phyloP scores from a whole-genome alignment of 2,113 vertebrate genomes.

The Panthera tigris region DNA sequence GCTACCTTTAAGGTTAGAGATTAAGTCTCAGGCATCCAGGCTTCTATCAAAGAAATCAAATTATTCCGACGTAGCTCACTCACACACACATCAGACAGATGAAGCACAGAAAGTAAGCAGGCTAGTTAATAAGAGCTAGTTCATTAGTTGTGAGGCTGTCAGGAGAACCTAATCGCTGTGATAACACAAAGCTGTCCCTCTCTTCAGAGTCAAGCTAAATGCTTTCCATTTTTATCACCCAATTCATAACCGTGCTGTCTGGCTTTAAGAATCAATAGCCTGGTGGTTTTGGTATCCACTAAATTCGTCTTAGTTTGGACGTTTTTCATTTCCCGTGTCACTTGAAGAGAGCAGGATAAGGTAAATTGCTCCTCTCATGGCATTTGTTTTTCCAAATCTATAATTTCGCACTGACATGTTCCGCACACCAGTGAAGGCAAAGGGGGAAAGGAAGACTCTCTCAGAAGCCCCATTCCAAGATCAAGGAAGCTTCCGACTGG shows the following conservation, averaged over 20 bases:
- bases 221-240: conserved; percentile 77
- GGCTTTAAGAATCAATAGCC: conserved; percentile 69
- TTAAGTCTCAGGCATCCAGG: neutral
- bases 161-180: conserved; percentile 51
- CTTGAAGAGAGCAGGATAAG: conserved; percentile 53
- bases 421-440: conserved; percentile 36
- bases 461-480: neutral
- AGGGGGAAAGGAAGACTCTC: conserved; percentile 28
- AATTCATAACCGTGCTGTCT: conserved; percentile 78
- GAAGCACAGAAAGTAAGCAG: conserved; percentile 44
- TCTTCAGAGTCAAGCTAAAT: conserved; percentile 75
- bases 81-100: conserved; percentile 8
- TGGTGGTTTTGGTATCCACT: conserved; percentile 79
- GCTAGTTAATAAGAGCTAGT: conserved; percentile 68
- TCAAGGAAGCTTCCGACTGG: conserved; percentile 11
- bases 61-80: neutral
- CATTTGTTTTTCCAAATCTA: conserved; percentile 68
- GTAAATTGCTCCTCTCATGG: conserved; percentile 68
- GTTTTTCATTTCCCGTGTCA: conserved; percentile 74
- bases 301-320: conserved; percentile 73
- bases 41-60: conserved; percentile 17
- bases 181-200: conserved; percentile 65
- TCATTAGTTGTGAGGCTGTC: conserved; percentile 69
- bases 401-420: conserved; percentile 73
- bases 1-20: conserved; percentile 57